Evolutionary conservation across 1,140 invertebrate genomes (phyloP), one percentile per base, ranked within the genome.

Genomic region (Heliconius hermathena): DNA sequence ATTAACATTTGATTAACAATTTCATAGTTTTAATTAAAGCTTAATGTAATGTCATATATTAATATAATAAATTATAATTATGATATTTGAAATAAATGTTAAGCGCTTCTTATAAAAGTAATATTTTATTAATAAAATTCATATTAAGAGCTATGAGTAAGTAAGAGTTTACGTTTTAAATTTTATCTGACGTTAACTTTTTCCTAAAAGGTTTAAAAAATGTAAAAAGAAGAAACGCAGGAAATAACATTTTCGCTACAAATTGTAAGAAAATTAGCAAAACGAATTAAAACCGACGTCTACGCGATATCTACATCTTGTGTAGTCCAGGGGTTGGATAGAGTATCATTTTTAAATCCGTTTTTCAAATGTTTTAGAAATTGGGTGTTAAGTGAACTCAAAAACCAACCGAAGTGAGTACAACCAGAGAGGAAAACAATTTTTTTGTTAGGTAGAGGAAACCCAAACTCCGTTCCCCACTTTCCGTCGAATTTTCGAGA

Each of bases 241-340:
- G 60, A 66, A 60, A 26, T n/a, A 66, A 66, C 60, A 66, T 66
- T 66, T 66, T 66, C 60, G 60, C 60, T 66, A 66, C 60, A 73
- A 78, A 22, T 76, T 73, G 71, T 73, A 57, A 46, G 26, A 66
- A 36, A 75, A 81, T 81, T 81, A 81, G 79, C 75, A 70, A 81
- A 81, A 75, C 79, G 75, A 77, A 81, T 81, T 81, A 81, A 75
- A 57, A 79, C 22, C 78, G 66, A 66, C 52, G 54, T 76, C 75
- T 66, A 66, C 71, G 75, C 57, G 52, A 81, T 77, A 81, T 81
- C 73, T 81, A 81, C 79, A 81, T 81, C 60, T 73, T 77, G 36
- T 22, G 60, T 66, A 66, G 60, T 66, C 60, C n/a, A 66, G 11
- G 60, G 11, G 60, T 11, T 5, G 60, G 13, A 29, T 66, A 0